These are phyloP conservation scores for Nowickia ferox DNA, from an alignment of 2,888 invertebrate species.

Conservation along the genomic window DNA sequence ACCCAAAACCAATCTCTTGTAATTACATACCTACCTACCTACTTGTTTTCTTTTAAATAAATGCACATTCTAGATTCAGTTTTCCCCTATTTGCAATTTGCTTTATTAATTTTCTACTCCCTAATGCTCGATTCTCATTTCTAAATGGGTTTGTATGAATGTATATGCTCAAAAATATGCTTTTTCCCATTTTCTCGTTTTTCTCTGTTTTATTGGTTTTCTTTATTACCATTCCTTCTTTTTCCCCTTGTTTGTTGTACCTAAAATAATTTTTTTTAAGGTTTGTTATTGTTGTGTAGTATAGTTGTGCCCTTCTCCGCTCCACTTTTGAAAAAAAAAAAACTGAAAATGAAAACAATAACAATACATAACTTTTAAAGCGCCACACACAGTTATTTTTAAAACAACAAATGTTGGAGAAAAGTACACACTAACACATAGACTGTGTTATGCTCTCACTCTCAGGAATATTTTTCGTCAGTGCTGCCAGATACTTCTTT, in stretches of 20 bases:
- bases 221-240: slow-evolving; percentile 4
- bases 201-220: background rate
- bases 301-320: background rate
- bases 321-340: background rate
- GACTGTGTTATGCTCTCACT: no score
- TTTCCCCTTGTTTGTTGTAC: background rate
- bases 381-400: slow-evolving; percentile 69
- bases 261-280: slow-evolving; percentile 28
- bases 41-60: background rate
- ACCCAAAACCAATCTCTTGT: background rate
- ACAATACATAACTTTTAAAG: slow-evolving; percentile 51
- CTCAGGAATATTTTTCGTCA: no score
- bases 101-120: background rate
- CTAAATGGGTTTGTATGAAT: background rate
- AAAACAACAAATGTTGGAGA: slow-evolving; percentile 1
- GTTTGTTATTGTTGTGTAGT: slow-evolving; percentile 17
- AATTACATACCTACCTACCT: no score
- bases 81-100: background rate
- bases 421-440: background rate
- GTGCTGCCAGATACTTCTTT: no score
- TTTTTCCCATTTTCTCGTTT: slow-evolving; percentile 10
- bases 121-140: slow-evolving; percentile 9
- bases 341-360: slow-evolving; percentile 29
- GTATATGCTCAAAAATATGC: background rate
- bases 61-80: background rate